A percentile compares a stretch with the other conserved stretches of the same genome.
Conservation (phyloP, 2,113 vertebrate species). For the Brachypodius melanocephalos region DNA sequence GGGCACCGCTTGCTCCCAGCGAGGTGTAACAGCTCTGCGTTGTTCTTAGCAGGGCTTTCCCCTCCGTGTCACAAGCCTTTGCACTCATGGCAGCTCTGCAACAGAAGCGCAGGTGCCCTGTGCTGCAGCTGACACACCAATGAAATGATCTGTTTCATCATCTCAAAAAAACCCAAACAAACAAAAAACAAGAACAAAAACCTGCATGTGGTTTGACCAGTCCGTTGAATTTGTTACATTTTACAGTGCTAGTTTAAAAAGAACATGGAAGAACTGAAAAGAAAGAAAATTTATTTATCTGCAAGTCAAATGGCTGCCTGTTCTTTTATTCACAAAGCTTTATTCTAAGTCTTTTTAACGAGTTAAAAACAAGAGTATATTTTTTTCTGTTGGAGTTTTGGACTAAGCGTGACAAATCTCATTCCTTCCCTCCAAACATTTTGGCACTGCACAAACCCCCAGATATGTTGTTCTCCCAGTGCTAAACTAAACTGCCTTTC, state of each 20-base stretch:
- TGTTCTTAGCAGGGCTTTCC: background rate
- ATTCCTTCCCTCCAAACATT: background rate
- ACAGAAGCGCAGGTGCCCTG: rapidly evolving
- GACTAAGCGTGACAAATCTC: background rate
- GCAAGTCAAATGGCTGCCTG: background rate
- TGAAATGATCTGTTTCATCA: background rate
- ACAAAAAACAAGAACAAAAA: background rate
- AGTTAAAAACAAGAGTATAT: background rate
- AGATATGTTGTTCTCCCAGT: background rate
- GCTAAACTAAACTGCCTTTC: background rate
- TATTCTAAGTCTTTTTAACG: background rate
- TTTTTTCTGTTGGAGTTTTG: background rate
- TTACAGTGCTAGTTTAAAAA: background rate
- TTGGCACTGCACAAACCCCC: background rate
- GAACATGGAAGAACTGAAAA: background rate
- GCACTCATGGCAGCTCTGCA: background rate
- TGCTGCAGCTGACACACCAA: background rate
- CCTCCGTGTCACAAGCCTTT: rapidly evolving
- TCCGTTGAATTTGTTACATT: background rate
- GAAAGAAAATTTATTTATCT: background rate
- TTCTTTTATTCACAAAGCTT: background rate
- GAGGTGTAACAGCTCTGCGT: rapidly evolving
- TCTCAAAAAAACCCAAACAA: background rate
- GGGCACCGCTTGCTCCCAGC: background rate
- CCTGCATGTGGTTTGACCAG: background rate